Evolutionary conservation across 2,888 invertebrate species (phyloP).

Genomic region (Yponomeuta plumbellus): DNA sequence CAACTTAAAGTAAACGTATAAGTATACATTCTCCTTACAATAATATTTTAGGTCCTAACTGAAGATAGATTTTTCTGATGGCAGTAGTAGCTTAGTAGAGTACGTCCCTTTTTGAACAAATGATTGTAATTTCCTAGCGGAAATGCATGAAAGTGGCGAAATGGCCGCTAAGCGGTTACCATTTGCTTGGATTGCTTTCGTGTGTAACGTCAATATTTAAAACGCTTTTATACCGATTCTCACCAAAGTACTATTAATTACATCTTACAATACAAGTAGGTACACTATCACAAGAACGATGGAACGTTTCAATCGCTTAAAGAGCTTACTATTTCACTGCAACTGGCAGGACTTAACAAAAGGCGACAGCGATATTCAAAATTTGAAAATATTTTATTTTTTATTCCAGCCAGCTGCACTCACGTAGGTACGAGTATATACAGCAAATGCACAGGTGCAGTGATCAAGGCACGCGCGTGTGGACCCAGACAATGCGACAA

Average conservation of each 20-base stretch:
- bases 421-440: constrained; percentile 3
- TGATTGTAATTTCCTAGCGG: constrained; percentile 69
- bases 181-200: constrained; percentile 63
- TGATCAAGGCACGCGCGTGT: constrained; percentile 11
- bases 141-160: constrained; percentile 71
- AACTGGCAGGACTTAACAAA: not conserved
- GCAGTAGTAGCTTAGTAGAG: not conserved
- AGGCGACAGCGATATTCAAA: not conserved
- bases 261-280: too few species aligned
- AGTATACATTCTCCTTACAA: too few species aligned
- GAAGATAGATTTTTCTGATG: constrained; percentile 18
- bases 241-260: not conserved
- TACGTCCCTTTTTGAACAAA: constrained; percentile 60
- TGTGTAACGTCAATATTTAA: constrained; percentile 48
- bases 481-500: constrained; percentile 16
- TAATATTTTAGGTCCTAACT: too few species aligned
- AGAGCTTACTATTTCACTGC: not conserved
- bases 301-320: not conserved
- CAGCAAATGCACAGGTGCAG: not conserved
- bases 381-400: not conserved
- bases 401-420: not conserved
- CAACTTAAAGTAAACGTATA: too few species aligned
- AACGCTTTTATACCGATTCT: constrained; percentile 17
- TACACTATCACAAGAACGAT: not conserved
- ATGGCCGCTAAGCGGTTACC: constrained; percentile 66